Evolutionary conservation across 1,140 invertebrate species (phyloP).

Genomic region (Camponotus floridanus): DNA sequence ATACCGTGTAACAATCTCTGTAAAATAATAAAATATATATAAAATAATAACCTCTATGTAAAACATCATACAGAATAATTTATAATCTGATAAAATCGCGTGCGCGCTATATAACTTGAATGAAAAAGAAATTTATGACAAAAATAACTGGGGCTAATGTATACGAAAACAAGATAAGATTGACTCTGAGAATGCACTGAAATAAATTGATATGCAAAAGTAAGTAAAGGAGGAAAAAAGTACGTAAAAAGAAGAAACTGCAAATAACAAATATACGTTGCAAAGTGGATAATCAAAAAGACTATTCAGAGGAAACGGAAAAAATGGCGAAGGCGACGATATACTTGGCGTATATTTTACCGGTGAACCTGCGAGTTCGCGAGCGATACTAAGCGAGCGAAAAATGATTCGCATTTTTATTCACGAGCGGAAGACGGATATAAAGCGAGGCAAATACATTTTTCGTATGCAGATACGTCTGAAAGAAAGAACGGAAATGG

Average conservation of each 20-base stretch:
- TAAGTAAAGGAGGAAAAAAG: not conserved
- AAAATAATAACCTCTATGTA: not conserved
- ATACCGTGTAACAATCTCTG: too few species aligned
- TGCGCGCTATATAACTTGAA: not conserved
- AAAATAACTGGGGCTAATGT: not conserved
- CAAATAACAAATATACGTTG: conserved; percentile 21
- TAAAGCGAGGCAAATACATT: conserved; percentile 56
- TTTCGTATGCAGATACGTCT: conserved; percentile 55
- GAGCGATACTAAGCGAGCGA: conserved; percentile 56
- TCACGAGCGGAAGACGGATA: conserved; percentile 54
- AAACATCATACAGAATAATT: not conserved
- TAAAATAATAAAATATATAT: not conserved
- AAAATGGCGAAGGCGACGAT: conserved; percentile 38
- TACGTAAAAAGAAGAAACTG: not conserved
- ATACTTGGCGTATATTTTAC: conserved; percentile 51
- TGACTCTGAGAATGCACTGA: not conserved
- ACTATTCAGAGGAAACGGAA: conserved; percentile 23
- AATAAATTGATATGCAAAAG: not conserved
- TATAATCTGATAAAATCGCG: not conserved
- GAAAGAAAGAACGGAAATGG: conserved; percentile 56
- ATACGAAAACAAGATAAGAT: not conserved
- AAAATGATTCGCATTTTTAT: conserved; percentile 64
- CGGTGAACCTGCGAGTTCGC: conserved; percentile 38
- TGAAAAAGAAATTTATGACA: not conserved
- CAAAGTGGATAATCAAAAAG: conserved; percentile 47